Conservation (phyloP, 2,888 invertebrate genomes). For the Eupelmus urozonus region DNA sequence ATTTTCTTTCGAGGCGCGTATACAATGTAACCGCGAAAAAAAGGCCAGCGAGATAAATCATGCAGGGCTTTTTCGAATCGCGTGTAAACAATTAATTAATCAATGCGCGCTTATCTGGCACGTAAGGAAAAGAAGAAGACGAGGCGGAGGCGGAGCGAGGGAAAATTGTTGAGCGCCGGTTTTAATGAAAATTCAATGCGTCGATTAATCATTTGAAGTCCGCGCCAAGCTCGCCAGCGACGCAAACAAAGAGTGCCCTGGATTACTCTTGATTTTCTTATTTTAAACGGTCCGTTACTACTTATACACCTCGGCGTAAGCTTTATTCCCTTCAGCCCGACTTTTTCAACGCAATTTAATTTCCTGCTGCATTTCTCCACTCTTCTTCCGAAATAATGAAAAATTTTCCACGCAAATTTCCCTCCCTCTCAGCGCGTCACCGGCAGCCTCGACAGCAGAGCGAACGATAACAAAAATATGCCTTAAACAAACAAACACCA, state of each 20-base stretch:
- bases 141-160: too few species aligned
- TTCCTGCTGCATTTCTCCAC: too few species aligned
- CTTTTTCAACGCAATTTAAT: too few species aligned
- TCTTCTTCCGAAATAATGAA: too few species aligned
- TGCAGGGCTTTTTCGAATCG: background rate
- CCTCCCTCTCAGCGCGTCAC: background rate
- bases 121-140: background rate
- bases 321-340: too few species aligned
- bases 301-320: background rate
- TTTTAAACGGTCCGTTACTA: background rate
- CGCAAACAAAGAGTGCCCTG: constrained; percentile 19
- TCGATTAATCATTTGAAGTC: constrained; percentile 37
- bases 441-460: background rate
- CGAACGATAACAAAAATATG: constrained; percentile 7
- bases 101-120: constrained; percentile 28
- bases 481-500: constrained; percentile 4
- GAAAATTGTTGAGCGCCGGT: background rate
- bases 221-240: background rate
- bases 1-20: too few species aligned
- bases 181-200: constrained; percentile 34
- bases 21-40: too few species aligned
- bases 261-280: constrained; percentile 17
- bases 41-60: too few species aligned
- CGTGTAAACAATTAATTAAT: constrained; percentile 44
- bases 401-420: background rate